Evolutionary conservation across 2,113 vertebrate species (phyloP).

Genomic region (Phalacrocorax carbo): DNA sequence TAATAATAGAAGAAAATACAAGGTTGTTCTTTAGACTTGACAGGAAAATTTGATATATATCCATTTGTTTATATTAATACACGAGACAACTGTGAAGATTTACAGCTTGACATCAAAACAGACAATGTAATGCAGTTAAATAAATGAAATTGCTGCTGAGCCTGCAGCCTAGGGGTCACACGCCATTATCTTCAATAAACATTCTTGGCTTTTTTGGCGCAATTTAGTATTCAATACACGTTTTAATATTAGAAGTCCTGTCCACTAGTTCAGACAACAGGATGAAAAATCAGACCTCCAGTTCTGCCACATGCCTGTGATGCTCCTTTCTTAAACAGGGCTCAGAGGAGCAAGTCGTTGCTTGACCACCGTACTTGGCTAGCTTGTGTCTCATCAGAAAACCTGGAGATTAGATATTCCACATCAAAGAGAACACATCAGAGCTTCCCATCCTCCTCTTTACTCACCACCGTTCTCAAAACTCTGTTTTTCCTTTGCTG

Average conservation of each 20-base stretch:
- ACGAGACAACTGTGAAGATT: neutral
- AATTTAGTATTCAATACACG: neutral
- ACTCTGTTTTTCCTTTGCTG: neutral
- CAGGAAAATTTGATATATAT: neutral
- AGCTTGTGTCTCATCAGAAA: neutral
- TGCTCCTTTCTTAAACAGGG: neutral
- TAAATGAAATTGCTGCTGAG: neutral
- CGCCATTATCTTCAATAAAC: neutral
- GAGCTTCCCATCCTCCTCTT: neutral
- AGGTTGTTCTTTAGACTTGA: neutral
- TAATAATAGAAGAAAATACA: neutral
- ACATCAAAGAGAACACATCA: neutral
- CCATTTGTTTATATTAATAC: neutral
- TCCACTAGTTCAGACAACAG: neutral
- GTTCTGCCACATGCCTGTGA: neutral
- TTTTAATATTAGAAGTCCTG: neutral
- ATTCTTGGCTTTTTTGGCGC: neutral
- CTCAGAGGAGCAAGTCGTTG: neutral
- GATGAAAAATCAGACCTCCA: neutral
- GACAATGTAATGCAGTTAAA: neutral
- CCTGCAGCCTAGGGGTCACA: neutral
- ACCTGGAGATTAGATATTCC: neutral
- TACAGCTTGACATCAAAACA: neutral
- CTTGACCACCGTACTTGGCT: neutral
- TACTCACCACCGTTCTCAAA: neutral